Conservation (phyloP, 30 jellyfish, hydroid and myxozoan species). For the Aurelia sp. region DNA sequence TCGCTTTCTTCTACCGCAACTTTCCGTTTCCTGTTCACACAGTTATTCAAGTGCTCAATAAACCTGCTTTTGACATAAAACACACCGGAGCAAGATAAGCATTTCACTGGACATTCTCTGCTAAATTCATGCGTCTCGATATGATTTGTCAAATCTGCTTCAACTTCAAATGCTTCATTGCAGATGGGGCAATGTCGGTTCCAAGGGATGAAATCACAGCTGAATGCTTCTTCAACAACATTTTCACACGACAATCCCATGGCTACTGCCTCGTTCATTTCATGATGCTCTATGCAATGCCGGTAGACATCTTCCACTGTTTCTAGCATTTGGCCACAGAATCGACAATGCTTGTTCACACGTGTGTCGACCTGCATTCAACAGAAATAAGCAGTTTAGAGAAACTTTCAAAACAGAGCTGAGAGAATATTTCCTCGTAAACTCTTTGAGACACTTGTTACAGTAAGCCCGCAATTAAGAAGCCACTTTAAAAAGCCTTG, state of each 20-base stretch:
- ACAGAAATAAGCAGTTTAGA: too few relatives aligned
- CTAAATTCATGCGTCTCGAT: constrained; percentile 6
- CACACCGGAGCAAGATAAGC: constrained; percentile 5
- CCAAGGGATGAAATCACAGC: neutral
- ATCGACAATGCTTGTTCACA: constrained; percentile 28
- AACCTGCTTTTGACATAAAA: neutral
- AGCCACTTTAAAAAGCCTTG: too few relatives aligned
- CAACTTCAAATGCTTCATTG: neutral
- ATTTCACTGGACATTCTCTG: neutral
- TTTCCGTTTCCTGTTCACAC: constrained; percentile 11
- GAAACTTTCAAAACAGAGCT: too few relatives aligned
- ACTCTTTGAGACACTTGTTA: too few relatives aligned
- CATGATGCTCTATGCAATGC: constrained; percentile 26
- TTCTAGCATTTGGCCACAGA: constrained; percentile 28
- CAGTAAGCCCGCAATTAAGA: too few relatives aligned
- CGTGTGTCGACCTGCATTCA: constrained; percentile 1
- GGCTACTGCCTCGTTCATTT: neutral
- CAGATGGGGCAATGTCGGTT: constrained; percentile 24
- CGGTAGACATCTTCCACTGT: constrained; percentile 21
- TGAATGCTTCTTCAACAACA: neutral
- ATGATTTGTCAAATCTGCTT: constrained; percentile 26
- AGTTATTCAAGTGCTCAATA: constrained; percentile 6
- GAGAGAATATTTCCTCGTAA: too few relatives aligned
- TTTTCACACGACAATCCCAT: neutral
- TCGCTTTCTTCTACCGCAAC: neutral